A percentile compares a stretch with the other conserved stretches of the same genome.
Evolutionary conservation across 2,888 invertebrate genomes (phyloP).

Genomic region (Orchestes rusci): DNA sequence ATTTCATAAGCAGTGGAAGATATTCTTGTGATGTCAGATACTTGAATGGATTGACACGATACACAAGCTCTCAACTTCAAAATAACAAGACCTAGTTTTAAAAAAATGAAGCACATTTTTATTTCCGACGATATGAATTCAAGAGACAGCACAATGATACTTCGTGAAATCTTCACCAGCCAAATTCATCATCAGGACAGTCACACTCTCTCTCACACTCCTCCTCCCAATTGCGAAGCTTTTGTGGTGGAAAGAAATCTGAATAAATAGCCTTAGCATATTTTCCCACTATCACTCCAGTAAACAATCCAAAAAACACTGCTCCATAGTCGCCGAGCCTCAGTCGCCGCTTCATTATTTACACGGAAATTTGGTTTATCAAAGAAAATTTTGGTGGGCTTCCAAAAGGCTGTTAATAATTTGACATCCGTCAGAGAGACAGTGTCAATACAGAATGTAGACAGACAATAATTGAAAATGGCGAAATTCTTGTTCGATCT

Average conservation of each 20-base stretch:
- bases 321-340: conserved; percentile 14
- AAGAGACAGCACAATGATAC: too few relatives aligned
- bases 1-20: too few relatives aligned
- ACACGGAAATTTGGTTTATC: not conserved
- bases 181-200: conserved; percentile 14
- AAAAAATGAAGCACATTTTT: too few relatives aligned
- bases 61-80: too few relatives aligned
- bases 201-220: conserved; percentile 15
- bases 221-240: conserved; percentile 15
- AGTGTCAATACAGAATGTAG: not conserved
- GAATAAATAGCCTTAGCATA: conserved; percentile 25
- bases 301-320: conserved; percentile 12
- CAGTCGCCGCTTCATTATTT: conserved; percentile 9
- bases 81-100: too few relatives aligned
- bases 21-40: too few relatives aligned
- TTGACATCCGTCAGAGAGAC: not conserved
- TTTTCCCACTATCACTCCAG: conserved; percentile 25
- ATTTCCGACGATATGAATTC: too few relatives aligned
- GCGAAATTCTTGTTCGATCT: conserved; percentile 28
- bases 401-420: too few relatives aligned
- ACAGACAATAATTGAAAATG: conserved; percentile 23
- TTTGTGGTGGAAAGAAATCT: conserved; percentile 12
- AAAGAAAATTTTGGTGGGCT: too few relatives aligned
- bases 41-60: too few relatives aligned
- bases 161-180: conserved; percentile 4